Evolutionary conservation across 2,888 invertebrate species (phyloP), one percentile per base, ranked within the genome.

Genomic region (Uloborus plumipes): DNA sequence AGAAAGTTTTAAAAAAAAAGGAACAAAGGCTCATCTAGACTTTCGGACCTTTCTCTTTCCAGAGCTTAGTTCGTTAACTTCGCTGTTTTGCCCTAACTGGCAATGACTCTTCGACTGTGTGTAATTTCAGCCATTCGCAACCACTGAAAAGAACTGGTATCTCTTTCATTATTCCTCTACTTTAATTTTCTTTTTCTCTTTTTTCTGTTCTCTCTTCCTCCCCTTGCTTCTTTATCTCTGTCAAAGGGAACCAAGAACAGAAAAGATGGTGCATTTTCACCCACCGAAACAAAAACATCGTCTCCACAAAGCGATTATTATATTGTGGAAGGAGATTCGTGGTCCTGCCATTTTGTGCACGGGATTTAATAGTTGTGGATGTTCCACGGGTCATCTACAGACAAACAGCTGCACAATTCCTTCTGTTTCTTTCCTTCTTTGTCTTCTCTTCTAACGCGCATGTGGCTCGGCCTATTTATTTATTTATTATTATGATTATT

Each of bases 271-370:
- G 50, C 47, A 31, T 71, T 71, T 69, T 69, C 71, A 49, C 26
- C 26, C 31, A 4, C 22, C 65, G 72, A 79, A 79, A 79, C 79
- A 79, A 79, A 79, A 79, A 79, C 79, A 72, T 49, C 61, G 72
- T 58, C 61, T 67, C 53, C 72, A 79, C 79, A 79, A 79, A 79
- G 67, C 79, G 79, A 79, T 79, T 79, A 79, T 79, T 79, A 72
- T 78, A 71, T 64, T 69, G 77, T 58, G 65, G 70, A 39, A 39
- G n/a, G 11, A 39, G 62, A 50, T 78, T 22, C 71, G 71, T 65
- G 55, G 55, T 71, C 6, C 59, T 71, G 65, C 78, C 65, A 78
- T 78, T 78, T 78, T 62, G 58, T 39, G 39, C 39, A 39, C 39
- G 39, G 39, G 39, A 39, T 39, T 39, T 39, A 39, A 39, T 39